phyloP scores from a whole-genome alignment of 2,888 invertebrate genomes.

The Heliconius ismenius region DNA sequence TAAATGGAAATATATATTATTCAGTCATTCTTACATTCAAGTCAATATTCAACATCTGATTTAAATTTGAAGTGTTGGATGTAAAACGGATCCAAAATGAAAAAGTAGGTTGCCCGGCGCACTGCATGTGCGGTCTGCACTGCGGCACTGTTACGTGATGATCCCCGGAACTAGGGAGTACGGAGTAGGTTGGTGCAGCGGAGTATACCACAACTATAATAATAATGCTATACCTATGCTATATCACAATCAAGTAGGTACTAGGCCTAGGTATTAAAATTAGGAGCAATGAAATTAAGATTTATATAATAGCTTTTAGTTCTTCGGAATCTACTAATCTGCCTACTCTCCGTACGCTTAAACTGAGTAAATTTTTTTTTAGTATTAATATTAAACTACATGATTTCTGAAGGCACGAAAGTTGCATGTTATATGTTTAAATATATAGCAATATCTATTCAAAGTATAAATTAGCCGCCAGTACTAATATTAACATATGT shows the following conservation, averaged over 20 bases:
- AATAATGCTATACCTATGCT: not conserved
- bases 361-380: too few species aligned
- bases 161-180: conserved; percentile 51
- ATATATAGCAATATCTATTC: too few species aligned
- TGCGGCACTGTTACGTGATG: conserved; percentile 74
- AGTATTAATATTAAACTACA: too few species aligned
- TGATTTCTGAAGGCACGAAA: too few species aligned
- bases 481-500: too few species aligned
- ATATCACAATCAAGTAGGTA: not conserved
- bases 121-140: conserved; percentile 58
- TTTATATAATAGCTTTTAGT: too few species aligned
- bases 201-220: conserved; percentile 22
- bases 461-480: too few species aligned
- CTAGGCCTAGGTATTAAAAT: not conserved
- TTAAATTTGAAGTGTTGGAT: conserved; percentile 37
- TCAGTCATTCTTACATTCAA: conserved; percentile 1
- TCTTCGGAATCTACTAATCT: too few species aligned
- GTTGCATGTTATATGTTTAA: too few species aligned
- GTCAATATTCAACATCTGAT: conserved; percentile 22
- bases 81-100: conserved; percentile 38
- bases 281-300: too few species aligned
- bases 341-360: too few species aligned
- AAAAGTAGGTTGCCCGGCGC: conserved; percentile 43
- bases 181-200: not conserved
- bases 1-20: not conserved